Base-by-base conservation (phyloP, 2,797 vertebrate genomes). In the Toxotes lorentzi region DNA sequence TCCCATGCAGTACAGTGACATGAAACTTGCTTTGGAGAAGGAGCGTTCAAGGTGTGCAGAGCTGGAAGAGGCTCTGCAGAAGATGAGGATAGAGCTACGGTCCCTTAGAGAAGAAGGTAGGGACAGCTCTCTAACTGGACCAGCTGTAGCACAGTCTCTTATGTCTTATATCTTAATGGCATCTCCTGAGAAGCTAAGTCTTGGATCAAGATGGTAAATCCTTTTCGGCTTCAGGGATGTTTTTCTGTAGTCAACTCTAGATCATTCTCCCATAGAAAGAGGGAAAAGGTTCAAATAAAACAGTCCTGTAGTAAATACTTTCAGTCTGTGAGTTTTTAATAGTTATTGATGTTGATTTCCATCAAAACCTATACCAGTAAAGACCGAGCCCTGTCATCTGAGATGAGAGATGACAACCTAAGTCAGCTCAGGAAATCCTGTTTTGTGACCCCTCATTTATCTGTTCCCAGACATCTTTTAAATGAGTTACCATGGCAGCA, bases 51-150 rank as follows among this genome's bases (percentile, higher is more conserved):
- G 98, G 78, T 98, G 97, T 76, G 96, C 96, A 0, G 98, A 99
- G 91, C 96, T 99, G 61, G 98, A 99, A 88, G 98, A 99, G 73
- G 97, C 97, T 79, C 95, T 99, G 82, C 98, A 99, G 94, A 99
- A 99, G 95, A 99, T 98, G 90, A 97, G 97, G 90, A 97, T 98
- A 71, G 98, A 99, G 84, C 95, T 99, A 72, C 96, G 98, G 65
- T 97, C 97, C 1, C 96, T 98, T 71, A 95, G 98, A 86, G 98
- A 99, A 89, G 98, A 99, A 94, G 98, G 98, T 99, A 95, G 57
- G 83, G n/a, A 43, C 32, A 71, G 27, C 41, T 23, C 23, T 73
- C 13, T 57, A 53, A 57, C 16, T 30, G 34, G n/a, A 43, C 12
- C 27, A 54, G 16, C 66, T 16, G 2, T 16, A 30, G 8, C 17